Conservation (phyloP, 1,140 invertebrate species). For the Hylaeus volcanicus region DNA sequence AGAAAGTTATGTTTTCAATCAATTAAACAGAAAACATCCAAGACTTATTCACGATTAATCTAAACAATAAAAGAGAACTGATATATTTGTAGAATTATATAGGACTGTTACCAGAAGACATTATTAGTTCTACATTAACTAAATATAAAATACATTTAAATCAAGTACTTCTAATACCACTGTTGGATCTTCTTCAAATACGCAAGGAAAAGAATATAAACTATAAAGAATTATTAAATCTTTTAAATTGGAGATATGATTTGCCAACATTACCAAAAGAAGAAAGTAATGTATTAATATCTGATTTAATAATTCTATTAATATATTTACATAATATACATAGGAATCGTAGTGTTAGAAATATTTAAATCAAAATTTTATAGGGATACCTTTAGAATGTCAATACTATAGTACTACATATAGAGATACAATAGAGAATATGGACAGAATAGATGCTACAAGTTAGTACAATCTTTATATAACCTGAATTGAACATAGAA, state of each 20-base stretch:
- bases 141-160: conserved; percentile 47
- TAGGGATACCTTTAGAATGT: conserved; percentile 24
- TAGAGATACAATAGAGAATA: conserved; percentile 21
- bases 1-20: background rate
- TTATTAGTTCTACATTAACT: conserved; percentile 39
- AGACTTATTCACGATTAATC: background rate
- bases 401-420: conserved; percentile 30
- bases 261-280: conserved; percentile 56
- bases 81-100: conserved; percentile 26
- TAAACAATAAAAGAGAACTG: background rate
- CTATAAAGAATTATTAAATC: conserved; percentile 55
- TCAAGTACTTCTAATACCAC: conserved; percentile 32
- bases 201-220: conserved; percentile 40
- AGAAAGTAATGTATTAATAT: conserved; percentile 37
- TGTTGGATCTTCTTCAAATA: conserved; percentile 55
- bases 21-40: background rate
- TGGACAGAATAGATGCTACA: conserved; percentile 14
- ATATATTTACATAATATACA: background rate
- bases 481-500: background rate
- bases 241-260: conserved; percentile 61
- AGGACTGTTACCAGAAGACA: conserved; percentile 46
- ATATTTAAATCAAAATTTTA: background rate
- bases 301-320: conserved; percentile 8
- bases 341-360: background rate
- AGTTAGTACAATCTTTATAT: conserved; percentile 11